Evolutionary conservation across 2,797 vertebrate species (phyloP).

Genomic region (Adrianichthys oophorus): DNA sequence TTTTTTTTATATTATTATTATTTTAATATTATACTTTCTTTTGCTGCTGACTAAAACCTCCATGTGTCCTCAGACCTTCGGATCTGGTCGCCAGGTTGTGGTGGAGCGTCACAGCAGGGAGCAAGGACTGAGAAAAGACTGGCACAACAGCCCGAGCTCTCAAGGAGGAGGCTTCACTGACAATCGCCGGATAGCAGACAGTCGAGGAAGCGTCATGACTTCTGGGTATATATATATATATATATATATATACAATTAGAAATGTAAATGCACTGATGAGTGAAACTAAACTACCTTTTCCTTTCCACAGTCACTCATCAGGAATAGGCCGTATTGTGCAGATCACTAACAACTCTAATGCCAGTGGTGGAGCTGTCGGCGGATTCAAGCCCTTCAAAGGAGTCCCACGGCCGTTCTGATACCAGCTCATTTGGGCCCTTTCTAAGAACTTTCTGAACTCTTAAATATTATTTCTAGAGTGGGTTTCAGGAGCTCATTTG

Average conservation of each 20-base stretch:
- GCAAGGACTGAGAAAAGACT: conserved; percentile 91
- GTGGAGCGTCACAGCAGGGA: conserved; percentile 90
- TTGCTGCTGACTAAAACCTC: background rate
- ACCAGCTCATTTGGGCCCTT: conserved; percentile 14
- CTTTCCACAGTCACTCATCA: conserved; percentile 84
- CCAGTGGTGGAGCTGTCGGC: conserved; percentile 85
- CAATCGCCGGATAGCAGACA: conserved; percentile 84
- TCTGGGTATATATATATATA: conserved; percentile 79
- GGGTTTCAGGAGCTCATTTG: conserved; percentile 67
- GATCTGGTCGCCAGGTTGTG: conserved; percentile 87
- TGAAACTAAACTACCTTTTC: background rate
- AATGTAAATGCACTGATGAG: background rate
- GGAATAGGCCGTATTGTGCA: conserved; percentile 96
- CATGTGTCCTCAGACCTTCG: conserved; percentile 79
- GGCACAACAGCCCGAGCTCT: conserved; percentile 86
- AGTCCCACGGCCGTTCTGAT: conserved; percentile 88
- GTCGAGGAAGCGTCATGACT: conserved; percentile 85
- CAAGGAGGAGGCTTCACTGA: conserved; percentile 87
- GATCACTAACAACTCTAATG: conserved; percentile 91
- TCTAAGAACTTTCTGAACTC: conserved; percentile 51
- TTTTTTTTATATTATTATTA: background rate
- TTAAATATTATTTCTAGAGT: conserved; percentile 76
- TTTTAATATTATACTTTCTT: background rate
- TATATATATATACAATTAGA: background rate
- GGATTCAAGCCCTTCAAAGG: conserved; percentile 97